Base-by-base conservation (phyloP, 2,113 vertebrate genomes). In the Himantopus leucocephalus region DNA sequence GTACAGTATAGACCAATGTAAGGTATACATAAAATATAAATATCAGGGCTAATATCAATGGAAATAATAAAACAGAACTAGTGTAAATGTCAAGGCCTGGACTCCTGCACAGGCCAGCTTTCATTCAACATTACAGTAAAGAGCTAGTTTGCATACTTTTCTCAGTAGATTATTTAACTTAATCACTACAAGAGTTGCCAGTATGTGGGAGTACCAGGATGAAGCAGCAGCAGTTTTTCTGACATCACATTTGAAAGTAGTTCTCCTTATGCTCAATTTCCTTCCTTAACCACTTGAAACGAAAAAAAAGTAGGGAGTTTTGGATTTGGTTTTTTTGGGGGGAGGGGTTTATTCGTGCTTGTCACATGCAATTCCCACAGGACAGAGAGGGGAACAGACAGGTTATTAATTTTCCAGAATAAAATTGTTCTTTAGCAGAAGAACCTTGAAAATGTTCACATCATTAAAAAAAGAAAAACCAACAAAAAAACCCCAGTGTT, bases 401-500 rank as follows among this genome's bases (percentile, higher is more conserved):
- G 19, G 12, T 17, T 72, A 63, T 67, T 56, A 63, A 39, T 20
- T 10, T 10, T 30, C 23, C 55, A 58, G 34, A 62, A 34, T 37
- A 58, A 85, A 66, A 41, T 23, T 19, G 1, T 71, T 83, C 45
- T 60, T 74, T 62, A 59, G 8, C 37, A 86, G 56, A 55, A 89
- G 8, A 91, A 5, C 14, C 27, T 74, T 60, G 37, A 85, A 79
- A 83, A 83, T 4, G 29, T 43, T 35, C 15, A 29, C 16, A 32
- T 21, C 2, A 39, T 55, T 45, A 21, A 50, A 79, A 79, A 35
- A 23, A 67, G 8, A 21, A 17, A 66, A 50, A 32, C 0, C 12
- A 88, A 39, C 1, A 39, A 66, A 58, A 71, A 59, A 41, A 0
- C 0, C 0, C 9, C 14, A 35, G 17, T 34, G 22, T 10, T 13